Conservation (phyloP, 2,113 vertebrate species). For the Labeo catla region DNA sequence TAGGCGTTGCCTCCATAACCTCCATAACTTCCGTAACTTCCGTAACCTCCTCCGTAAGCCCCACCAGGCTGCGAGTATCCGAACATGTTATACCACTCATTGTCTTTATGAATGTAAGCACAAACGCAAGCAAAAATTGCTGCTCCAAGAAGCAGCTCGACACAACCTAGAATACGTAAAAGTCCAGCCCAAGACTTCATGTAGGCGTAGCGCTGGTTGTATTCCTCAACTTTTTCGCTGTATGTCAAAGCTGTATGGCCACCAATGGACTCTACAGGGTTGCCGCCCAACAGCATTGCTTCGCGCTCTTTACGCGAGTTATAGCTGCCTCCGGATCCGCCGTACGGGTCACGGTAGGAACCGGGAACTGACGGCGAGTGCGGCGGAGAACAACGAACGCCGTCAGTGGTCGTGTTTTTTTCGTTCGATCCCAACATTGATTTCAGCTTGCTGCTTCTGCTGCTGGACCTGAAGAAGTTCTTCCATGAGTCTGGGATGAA, state of each 20-base stretch:
- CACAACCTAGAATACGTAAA: slow-evolving; percentile 87
- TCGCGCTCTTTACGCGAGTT: slow-evolving; percentile 79
- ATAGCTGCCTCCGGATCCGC: slow-evolving; percentile 79
- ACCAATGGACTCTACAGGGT: slow-evolving; percentile 71
- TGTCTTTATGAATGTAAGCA: slow-evolving; percentile 96
- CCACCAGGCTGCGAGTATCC: slow-evolving; percentile 85
- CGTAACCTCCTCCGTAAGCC: slow-evolving; percentile 64
- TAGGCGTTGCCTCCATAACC: slow-evolving; percentile 74
- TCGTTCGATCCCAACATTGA: slow-evolving; percentile 75
- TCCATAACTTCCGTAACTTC: slow-evolving; percentile 56
- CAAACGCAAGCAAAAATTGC: slow-evolving; percentile 94
- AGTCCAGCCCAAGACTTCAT: slow-evolving; percentile 98
- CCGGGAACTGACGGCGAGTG: slow-evolving; percentile 75
- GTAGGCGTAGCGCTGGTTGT: slow-evolving; percentile 85
- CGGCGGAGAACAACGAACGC: slow-evolving; percentile 87
- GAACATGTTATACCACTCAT: slow-evolving; percentile 94
- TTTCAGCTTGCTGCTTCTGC: slow-evolving; percentile 67
- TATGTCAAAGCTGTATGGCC: slow-evolving; percentile 79
- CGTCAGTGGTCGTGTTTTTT: slow-evolving; percentile 75
- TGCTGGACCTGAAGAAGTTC: slow-evolving; percentile 85
- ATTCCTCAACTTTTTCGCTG: slow-evolving; percentile 85
- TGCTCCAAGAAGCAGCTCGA: slow-evolving; percentile 89
- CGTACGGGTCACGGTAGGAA: slow-evolving; percentile 78
- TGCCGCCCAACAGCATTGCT: slow-evolving; percentile 70
- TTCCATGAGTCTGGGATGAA: slow-evolving; percentile 98